Evolutionary conservation across 1,140 invertebrate species (phyloP).

Genomic region (Nylanderia fulva): DNA sequence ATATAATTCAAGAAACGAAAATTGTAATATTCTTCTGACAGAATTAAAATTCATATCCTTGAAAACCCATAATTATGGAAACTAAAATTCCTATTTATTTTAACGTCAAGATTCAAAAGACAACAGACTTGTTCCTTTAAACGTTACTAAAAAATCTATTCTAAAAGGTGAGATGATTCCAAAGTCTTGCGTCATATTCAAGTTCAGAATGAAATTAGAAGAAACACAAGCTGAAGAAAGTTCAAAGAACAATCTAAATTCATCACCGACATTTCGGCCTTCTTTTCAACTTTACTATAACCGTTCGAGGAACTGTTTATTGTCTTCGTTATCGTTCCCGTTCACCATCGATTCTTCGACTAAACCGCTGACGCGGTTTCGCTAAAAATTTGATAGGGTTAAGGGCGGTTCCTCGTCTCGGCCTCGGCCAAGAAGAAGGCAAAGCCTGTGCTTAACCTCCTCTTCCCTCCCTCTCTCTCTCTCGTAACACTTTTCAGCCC

Average conservation of each 20-base stretch:
- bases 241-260: not conserved
- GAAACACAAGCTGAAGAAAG: not conserved
- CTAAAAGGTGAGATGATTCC: constrained; percentile 1
- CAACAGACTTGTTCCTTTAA: constrained; percentile 14
- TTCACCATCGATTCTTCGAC: constrained; percentile 19
- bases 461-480: not conserved
- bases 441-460: not conserved
- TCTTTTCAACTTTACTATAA: not conserved
- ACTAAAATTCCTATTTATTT: not conserved
- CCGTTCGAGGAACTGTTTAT: not conserved
- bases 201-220: not conserved
- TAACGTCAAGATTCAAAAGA: constrained; percentile 1
- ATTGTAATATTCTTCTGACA: not conserved
- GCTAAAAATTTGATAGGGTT: constrained; percentile 56
- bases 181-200: not conserved
- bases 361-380: constrained; percentile 13
- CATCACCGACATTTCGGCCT: not conserved
- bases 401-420: constrained; percentile 51
- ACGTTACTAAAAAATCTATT: too few species aligned
- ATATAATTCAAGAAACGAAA: not conserved
- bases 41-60: not conserved
- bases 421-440: constrained; percentile 25
- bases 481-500: constrained; percentile 73
- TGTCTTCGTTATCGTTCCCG: not conserved
- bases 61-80: not conserved